A percentile compares a stretch with the other conserved stretches of the same genome.
phyloP scores from a whole-genome alignment of 2,888 invertebrate species.

The Netelia melanura region DNA sequence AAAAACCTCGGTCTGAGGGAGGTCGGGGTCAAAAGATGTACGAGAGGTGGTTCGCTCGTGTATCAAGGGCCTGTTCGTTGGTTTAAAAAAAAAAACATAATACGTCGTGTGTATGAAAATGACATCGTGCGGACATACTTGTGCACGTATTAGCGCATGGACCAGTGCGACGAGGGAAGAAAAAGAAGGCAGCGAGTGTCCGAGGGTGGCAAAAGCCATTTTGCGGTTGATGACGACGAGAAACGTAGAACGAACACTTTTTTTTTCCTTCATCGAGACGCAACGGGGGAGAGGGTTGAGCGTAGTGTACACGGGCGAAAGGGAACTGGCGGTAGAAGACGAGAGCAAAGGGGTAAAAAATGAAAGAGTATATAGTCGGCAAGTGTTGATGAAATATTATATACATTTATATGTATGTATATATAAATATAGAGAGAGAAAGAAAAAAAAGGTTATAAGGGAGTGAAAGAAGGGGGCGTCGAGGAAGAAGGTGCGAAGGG shows the following conservation, averaged over 20 bases:
- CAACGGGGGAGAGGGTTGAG: conserved; percentile 11
- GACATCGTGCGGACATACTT: not conserved
- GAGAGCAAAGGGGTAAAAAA: conserved; percentile 48
- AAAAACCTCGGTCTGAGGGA: conserved; percentile 70
- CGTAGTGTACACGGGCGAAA: not conserved
- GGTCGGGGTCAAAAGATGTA: conserved; percentile 42
- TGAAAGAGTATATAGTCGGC: conserved; percentile 23
- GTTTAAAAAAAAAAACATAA: conserved; percentile 50
- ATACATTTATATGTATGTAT: conserved; percentile 36
- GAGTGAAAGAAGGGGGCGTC: conserved; percentile 36
- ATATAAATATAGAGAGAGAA: not conserved
- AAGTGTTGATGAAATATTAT: conserved; percentile 60
- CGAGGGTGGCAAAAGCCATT: conserved; percentile 58
- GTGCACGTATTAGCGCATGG: too few species aligned
- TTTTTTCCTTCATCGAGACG: conserved; percentile 51
- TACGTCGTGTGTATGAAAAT: not conserved
- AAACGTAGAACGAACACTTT: conserved; percentile 10
- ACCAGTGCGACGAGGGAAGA: not conserved
- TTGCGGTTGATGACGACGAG: conserved; percentile 57
- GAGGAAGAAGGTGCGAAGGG: conserved; percentile 70
- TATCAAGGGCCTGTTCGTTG: not conserved
- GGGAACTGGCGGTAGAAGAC: conserved; percentile 29
- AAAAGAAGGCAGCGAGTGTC: conserved; percentile 45
- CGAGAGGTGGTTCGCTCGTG: not conserved
- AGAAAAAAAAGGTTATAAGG: conserved; percentile 14